Conservation (phyloP, 2,888 invertebrate genomes). For the Ecdyonurus torrentis region DNA sequence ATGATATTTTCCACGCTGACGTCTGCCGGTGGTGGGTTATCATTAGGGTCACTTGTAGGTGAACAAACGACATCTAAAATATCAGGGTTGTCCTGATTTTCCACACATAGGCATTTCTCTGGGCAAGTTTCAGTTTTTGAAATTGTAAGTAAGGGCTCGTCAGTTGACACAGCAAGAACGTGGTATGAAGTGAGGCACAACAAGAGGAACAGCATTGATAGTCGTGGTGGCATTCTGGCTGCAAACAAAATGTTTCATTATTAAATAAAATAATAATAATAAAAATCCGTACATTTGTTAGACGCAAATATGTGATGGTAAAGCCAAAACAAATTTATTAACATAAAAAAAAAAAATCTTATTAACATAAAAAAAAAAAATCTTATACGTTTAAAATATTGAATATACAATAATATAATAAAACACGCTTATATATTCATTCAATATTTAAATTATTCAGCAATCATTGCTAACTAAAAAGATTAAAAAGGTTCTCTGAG, state of each 20-base stretch:
- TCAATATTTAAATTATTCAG: no score
- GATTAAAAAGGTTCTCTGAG: no score
- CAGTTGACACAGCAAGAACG: background rate
- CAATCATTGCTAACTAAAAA: no score
- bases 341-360: no score
- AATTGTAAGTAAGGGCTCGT: background rate
- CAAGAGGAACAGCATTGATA: background rate
- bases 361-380: no score
- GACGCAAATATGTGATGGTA: no score
- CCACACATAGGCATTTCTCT: background rate
- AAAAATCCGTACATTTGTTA: no score
- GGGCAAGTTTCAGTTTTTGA: background rate
- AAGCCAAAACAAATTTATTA: no score
- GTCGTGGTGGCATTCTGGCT: background rate
- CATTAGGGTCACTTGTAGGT: background rate
- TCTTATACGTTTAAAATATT: no score
- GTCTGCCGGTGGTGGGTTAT: background rate
- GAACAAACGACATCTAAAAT: background rate
- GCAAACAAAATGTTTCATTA: background rate
- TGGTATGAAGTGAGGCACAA: background rate
- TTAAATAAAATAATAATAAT: background rate
- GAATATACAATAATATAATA: no score
- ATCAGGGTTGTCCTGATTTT: background rate
- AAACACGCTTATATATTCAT: no score
- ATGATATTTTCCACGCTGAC: background rate